Base-by-base conservation (phyloP, 2,113 vertebrate species). In the Hyperoodon ampullatus region DNA sequence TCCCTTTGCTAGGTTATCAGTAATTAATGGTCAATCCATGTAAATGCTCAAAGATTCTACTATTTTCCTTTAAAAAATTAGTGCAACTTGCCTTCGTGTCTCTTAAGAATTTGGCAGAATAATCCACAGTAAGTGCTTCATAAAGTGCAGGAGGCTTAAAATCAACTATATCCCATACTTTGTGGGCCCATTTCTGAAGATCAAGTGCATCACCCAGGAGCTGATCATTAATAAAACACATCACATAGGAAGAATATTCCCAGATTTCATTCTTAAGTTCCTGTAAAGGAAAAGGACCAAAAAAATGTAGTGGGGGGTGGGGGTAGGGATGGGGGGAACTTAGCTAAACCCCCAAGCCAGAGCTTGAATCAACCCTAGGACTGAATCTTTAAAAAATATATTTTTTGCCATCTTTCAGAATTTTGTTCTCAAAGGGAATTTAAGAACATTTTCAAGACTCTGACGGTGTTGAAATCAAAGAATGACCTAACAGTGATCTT, bases 211-310 rank as follows among this genome's bases (percentile, higher is more conserved):
- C 96, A 2, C 99, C 99, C 58, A 99, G 98, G 84, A 99, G 98
- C n/a, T 94, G 90, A 35, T 98, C 98, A 2, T 99, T 98, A 47
- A 99, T 1, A 92, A 99, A 99, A 96, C 99, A 99, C 98, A 99
- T 99, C 97, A 99, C 98, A 0, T 78, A 87, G 89, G 99, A 98
- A 93, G 98, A 94, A 66, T 98, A 99, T 2, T 98, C 98, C 99
- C 99, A 99, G 71, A 98, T 97, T 96, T 99, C 99, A 44, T 98
- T 99, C 96, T 97, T 98, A 95, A 99, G 97, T 88, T 99, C 99
- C 99, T 99, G 95, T 65, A 97, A 75, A 95, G 94, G 90, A 97
- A 96, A 97, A 96, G 90, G 18, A 66, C 8, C 11, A 33, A 78
- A 53, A 95, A 58, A 92, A 50, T 10, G 23, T 61, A 78, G 23